A percentile compares a stretch with the other conserved stretches of the same genome.
Conservation (phyloP, 30 jellyfish, hydroid and myxozoan genomes). For the Aurelia aurita complex sp. Pacific region DNA sequence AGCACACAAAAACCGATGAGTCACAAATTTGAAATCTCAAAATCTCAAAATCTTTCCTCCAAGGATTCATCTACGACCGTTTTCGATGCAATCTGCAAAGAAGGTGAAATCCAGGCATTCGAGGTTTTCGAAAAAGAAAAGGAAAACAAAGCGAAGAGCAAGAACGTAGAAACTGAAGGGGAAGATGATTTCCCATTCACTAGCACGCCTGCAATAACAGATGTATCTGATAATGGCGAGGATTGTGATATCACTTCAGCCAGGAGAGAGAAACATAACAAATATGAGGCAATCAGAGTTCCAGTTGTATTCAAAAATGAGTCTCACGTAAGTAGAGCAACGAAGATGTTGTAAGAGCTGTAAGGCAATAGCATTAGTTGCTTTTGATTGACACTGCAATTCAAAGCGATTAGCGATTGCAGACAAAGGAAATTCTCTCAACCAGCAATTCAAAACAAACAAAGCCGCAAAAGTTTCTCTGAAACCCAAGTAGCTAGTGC, state of each 20-base stretch:
- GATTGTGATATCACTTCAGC: neutral
- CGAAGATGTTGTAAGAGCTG: neutral
- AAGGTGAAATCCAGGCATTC: slow-evolving; percentile 70
- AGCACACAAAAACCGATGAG: too few species aligned
- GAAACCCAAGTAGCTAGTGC: too few species aligned
- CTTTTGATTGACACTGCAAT: too few species aligned
- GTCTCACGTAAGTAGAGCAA: slow-evolving; percentile 17
- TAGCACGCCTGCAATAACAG: slow-evolving; percentile 62
- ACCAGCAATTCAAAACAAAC: neutral
- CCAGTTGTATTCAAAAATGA: slow-evolving; percentile 52
- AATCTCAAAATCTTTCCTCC: neutral
- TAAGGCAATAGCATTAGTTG: too few species aligned
- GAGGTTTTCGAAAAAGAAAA: neutral
- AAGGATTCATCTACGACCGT: slow-evolving; percentile 23
- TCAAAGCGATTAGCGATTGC: too few species aligned
- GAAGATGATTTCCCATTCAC: slow-evolving; percentile 33
- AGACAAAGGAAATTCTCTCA: too few species aligned
- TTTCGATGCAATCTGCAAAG: slow-evolving; percentile 64
- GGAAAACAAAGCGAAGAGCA: neutral
- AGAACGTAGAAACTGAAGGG: neutral
- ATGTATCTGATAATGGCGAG: slow-evolving; percentile 19
- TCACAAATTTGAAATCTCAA: too few species aligned
- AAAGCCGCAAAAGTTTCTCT: neutral
- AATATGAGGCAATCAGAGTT: neutral
- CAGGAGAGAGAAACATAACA: neutral